Base-by-base conservation (phyloP, 2,888 invertebrate species). In the Xanthia togata region DNA sequence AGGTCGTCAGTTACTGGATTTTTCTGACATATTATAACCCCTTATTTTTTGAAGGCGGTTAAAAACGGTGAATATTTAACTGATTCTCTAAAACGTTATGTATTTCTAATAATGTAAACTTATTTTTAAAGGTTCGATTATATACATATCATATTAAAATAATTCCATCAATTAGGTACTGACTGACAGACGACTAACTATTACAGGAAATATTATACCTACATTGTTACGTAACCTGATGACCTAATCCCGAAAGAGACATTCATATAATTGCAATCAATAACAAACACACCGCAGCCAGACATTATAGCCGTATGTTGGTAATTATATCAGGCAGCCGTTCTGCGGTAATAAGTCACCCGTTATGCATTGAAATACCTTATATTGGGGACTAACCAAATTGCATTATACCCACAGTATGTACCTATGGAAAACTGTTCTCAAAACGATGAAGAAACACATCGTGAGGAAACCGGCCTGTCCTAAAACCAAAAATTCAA, bases 221-320 rank as follows among this genome's bases (percentile, higher is more conserved):
- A 6, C 9, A 50, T 14, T 50, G 4, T 23, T 6, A 20, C 12
- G 6, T 17, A 17, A 35, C 12, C 14, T 41, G 69, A 62, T 69
- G 8, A 5, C 38, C 23, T 47, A 20, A 55, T 44, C 47, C 2
- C 63, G 77, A n/a, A 41, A 23, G 20, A 14, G 20, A 67, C 31
- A 50, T 73, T 38, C 53, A 17, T 55, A 2, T 26, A 11, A 67
- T 57, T 67, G 62, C 62, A 67, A 62, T 81, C 41, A 67, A 81
- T 81, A 67, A 31, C 62, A 31, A 11, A 50, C 47, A 60, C 5
- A 14, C n/a, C n/a, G 17, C 14, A 26, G 38, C 50, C 60, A 12
- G n/a, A n/a, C 31, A 67, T 57, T 41, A 64, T 53, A n/a, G 6
- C 38, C 55, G 55, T 23, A 26, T 53, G 41, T 26, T 17, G n/a